Base-by-base conservation (phyloP, 2,888 invertebrate species). In the Dione juno region DNA sequence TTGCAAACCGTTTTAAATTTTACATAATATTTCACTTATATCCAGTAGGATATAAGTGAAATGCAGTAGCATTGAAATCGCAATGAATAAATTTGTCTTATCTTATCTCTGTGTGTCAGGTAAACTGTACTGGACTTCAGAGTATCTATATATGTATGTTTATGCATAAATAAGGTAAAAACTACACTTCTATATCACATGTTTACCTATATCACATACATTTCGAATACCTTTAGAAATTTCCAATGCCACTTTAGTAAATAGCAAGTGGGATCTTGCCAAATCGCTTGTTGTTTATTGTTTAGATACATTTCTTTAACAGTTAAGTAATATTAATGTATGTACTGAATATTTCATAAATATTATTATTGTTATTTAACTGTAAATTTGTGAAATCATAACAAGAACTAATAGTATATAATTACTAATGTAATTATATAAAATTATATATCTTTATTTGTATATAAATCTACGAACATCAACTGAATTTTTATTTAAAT, bases 21-120 rank as follows among this genome's bases (percentile, higher is more conserved):
- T n/a, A 21, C 28, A 43, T 43, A 61, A 28, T 28, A 28, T 43
- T 61, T 43, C 2, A 1, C 8, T 21, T 9, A 43, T 10, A 21
- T 43, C 14, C 59, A 21, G 5, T 43, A 59, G 13, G 8, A 19
- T n/a, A n/a, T n/a, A n/a, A n/a, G n/a, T n/a, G n/a, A n/a, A n/a
- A n/a, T n/a, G n/a, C n/a, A n/a, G n/a, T n/a, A n/a, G 21, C 43
- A 43, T n/a, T 43, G 14, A 45, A 43, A n/a, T n/a, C n/a, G n/a
- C 14, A 59, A 21, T 43, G 1, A 43, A 59, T 45, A 28, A 21
- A 43, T 10, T 41, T 59, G 21, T 35, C 14, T 21, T 61, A 45
- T 61, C 59, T 61, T 59, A 59, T 59, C 59, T 54, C 37, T 16
- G 3, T 43, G n/a, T 21, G n/a, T n/a, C 43, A 61, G 41, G 28